Evolutionary conservation across 2,888 invertebrate genomes (phyloP), one percentile per base, ranked within the genome.

Genomic region (Diabrotica balteata): DNA sequence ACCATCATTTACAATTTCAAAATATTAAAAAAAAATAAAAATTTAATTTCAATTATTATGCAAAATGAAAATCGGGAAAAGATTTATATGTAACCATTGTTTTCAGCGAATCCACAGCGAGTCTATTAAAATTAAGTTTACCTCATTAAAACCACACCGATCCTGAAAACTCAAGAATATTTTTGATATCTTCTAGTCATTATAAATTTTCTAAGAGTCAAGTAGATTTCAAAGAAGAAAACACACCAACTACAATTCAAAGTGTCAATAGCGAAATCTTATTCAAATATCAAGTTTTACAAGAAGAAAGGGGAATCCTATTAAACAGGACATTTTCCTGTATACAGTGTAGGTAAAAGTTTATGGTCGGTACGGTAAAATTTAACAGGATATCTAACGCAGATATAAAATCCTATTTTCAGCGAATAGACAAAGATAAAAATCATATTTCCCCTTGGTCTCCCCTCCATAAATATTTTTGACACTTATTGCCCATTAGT

Each of bases 41-140:
- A 47, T 6, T 47, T 47, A 47, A 47, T 45, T 57, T 8, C 43
- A 7, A 57, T 8, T 57, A 57, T 42, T 57, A 57, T 57, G 55
- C 43, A 45, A 57, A 57, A 57, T 45, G 54, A 8, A 43, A 11
- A 57, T 17, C 43, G 45, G n/a, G 54, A 69, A 76, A 77, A 54
- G 76, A 79, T 58, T 72, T 81, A 53, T 75, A 79, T 45, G 80
- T 83, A 51, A 80, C 82, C 7, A 75, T 83, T 62, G 75, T 83
- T 17, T 72, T 84, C 11, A 80, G 80, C 5, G 83, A 83, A 73
- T 83, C 83, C 3, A 81, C 82, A 4, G 74, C 80, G 5, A 82
- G 81, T 68, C 57, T 80, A 22, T 72, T 84, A 55, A 78, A 80
- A 59, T 65, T 83, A 50, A 77, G 78, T 67, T 65, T 81, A 11